Percentiles rank a stretch among this genome's conserved stretches.
These are phyloP conservation scores for Gymnocephalus cernua DNA, from an alignment of 2,113 vertebrate species.

Conservation along the genomic window DNA sequence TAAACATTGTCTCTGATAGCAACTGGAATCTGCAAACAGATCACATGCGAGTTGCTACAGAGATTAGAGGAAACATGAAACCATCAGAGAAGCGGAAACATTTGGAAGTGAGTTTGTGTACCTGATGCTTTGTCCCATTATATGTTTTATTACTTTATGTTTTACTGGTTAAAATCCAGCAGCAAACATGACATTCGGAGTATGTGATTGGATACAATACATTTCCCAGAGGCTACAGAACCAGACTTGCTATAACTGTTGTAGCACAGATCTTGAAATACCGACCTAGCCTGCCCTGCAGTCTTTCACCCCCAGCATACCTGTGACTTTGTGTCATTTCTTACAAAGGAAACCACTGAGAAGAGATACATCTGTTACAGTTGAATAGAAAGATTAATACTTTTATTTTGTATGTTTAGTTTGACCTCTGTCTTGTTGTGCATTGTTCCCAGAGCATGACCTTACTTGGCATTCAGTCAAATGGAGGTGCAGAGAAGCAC, in stretches of 20 bases:
- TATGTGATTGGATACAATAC: neutral
- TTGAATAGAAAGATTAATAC: constrained; percentile 54
- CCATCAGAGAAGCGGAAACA: constrained; percentile 5
- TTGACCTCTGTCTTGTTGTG: constrained; percentile 41
- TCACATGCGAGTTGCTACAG: constrained; percentile 62
- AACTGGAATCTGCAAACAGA: constrained; percentile 66
- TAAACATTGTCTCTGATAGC: constrained; percentile 78
- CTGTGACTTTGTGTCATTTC: constrained; percentile 29
- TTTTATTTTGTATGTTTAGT: constrained; percentile 56
- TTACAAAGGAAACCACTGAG: constrained; percentile 44
- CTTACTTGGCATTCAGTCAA: constrained; percentile 39
- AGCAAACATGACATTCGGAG: neutral
- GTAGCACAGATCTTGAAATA: constrained; percentile 2
- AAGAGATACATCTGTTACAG: constrained; percentile 73
- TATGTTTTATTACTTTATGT: neutral
- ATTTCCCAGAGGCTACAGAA: neutral
- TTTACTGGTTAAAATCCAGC: neutral
- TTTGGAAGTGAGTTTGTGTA: neutral
- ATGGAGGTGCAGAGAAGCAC: neutral
- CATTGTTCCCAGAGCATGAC: constrained; percentile 19
- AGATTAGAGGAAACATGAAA: constrained; percentile 67
- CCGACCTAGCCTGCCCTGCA: neutral
- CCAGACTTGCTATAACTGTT: neutral
- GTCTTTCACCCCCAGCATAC: constrained; percentile 26
- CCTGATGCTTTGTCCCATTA: neutral